phyloP scores from a whole-genome alignment of 2,113 vertebrate genomes.

The Galbula dea region DNA sequence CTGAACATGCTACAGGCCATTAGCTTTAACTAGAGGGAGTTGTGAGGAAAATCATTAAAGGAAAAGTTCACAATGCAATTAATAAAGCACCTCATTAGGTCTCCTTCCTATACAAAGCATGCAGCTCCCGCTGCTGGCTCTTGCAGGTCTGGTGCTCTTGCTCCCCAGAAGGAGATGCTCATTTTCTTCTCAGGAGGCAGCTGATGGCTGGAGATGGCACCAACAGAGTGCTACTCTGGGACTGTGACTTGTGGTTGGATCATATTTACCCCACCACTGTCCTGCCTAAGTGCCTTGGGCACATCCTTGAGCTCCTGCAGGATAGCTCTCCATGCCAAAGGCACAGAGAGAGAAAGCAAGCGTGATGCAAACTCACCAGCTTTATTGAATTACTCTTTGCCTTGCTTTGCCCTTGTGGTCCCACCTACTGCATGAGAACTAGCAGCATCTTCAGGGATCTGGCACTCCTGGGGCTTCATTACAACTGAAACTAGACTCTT shows the following conservation, averaged over 20 bases:
- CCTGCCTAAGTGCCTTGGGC: not conserved
- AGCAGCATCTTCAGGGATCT: not conserved
- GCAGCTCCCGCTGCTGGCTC: not conserved
- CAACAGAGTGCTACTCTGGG: not conserved
- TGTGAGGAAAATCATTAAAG: slow-evolving; percentile 33
- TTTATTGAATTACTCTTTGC: too few species aligned
- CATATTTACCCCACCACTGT: not conserved
- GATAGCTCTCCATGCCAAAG: not conserved
- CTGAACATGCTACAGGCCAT: slow-evolving; percentile 60
- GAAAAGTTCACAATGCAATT: slow-evolving; percentile 44
- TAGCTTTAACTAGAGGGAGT: slow-evolving; percentile 63
- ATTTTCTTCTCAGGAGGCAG: not conserved
- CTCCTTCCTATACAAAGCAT: not conserved
- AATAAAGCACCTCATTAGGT: slow-evolving; percentile 62
- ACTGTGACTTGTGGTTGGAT: too few species aligned
- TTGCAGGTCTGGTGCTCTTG: not conserved
- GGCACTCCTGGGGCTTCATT: not conserved
- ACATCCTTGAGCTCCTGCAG: not conserved
- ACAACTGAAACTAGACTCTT: not conserved
- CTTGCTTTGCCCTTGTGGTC: not conserved
- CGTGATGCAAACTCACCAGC: not conserved
- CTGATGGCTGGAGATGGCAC: not conserved
- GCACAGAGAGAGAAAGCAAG: not conserved
- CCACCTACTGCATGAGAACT: accelerated
- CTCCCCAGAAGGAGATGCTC: not conserved